Conservation (phyloP, 2,888 invertebrate species). For the Chrysolina haemoptera region DNA sequence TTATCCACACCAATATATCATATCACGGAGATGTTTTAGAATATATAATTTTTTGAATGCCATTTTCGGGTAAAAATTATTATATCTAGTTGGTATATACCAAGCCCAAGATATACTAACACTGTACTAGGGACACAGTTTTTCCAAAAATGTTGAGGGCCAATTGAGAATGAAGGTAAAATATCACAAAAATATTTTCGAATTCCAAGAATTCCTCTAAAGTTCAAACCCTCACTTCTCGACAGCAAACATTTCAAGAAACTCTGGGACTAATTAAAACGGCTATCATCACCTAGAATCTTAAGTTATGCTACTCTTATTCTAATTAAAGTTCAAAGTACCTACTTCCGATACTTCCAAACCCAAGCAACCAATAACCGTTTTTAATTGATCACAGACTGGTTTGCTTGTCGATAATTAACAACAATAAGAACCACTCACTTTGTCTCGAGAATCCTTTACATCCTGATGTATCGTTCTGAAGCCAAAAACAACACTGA, state of each 20-base stretch:
- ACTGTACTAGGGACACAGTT: too few relatives aligned
- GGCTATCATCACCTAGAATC: background rate
- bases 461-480: background rate
- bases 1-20: too few relatives aligned
- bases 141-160: too few relatives aligned
- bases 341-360: background rate
- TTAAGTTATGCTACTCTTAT: background rate
- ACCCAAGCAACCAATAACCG: conserved; percentile 16
- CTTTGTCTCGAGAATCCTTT: background rate
- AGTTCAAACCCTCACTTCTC: too few relatives aligned
- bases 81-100: too few relatives aligned
- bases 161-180: too few relatives aligned
- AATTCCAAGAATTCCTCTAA: too few relatives aligned
- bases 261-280: background rate
- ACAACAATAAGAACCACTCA: background rate
- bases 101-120: too few relatives aligned
- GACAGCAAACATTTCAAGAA: background rate
- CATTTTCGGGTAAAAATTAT: too few relatives aligned
- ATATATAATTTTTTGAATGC: too few relatives aligned
- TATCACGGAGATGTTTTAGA: too few relatives aligned
- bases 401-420: conserved; percentile 13
- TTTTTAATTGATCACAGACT: conserved; percentile 8
- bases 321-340: conserved; percentile 10
- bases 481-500: background rate
- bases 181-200: too few relatives aligned